A percentile compares a stretch with the other conserved stretches of the same genome.
Evolutionary conservation across 2,888 invertebrate species (phyloP).

Genomic region (Himalopsyche tibetana): DNA sequence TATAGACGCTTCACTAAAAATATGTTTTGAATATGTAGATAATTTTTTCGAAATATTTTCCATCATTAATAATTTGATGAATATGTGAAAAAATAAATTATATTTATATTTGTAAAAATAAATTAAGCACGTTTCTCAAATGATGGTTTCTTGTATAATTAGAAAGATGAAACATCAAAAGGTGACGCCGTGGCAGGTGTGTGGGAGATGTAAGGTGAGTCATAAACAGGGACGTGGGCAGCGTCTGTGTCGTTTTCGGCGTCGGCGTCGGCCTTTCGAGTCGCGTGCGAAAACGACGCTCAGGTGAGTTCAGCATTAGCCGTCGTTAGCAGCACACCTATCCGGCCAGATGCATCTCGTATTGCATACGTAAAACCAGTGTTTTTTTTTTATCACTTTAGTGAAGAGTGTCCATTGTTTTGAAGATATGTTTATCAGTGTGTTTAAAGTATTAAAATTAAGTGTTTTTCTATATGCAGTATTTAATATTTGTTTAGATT

Average conservation of each 20-base stretch:
- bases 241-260: constrained; percentile 29
- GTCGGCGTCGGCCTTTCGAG: constrained; percentile 8
- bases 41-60: constrained; percentile 12
- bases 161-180: constrained; percentile 39
- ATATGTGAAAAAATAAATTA: neutral
- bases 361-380: neutral
- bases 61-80: constrained; percentile 6
- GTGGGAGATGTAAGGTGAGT: constrained; percentile 37
- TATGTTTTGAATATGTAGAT: neutral
- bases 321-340: constrained; percentile 25
- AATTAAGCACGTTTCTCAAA: constrained; percentile 13
- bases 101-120: constrained; percentile 28
- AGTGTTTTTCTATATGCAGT: neutral
- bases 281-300: constrained; percentile 28
- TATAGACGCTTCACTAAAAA: neutral
- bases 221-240: constrained; percentile 29
- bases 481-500: neutral
- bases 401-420: constrained; percentile 16
- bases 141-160: constrained; percentile 31
- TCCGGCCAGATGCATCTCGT: constrained; percentile 3
- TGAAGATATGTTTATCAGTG: neutral
- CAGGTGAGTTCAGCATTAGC: constrained; percentile 40
- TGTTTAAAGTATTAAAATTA: constrained; percentile 1
- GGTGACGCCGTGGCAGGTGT: constrained; percentile 16
- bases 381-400: neutral